Conservation (phyloP, 2,888 invertebrate genomes). For the Chrysina gloriosa region DNA sequence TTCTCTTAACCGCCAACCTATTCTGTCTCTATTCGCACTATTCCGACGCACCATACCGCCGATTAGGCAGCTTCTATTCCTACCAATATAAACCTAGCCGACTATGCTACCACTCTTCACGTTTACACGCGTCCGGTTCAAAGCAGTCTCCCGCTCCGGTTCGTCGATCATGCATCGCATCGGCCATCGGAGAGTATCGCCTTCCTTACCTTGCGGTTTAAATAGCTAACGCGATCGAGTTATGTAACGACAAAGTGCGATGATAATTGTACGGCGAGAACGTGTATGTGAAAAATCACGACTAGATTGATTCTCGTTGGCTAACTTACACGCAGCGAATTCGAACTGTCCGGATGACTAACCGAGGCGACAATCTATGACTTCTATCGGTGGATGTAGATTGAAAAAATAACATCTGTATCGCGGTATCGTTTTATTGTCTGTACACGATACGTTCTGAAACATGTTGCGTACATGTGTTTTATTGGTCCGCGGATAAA, state of each 20-base stretch:
- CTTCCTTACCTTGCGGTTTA: neutral
- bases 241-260: constrained; percentile 6
- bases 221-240: constrained; percentile 20
- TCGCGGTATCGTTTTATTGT: neutral
- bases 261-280: neutral
- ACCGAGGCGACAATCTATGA: neutral
- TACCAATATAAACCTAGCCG: neutral
- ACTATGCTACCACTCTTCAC: no score
- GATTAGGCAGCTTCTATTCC: neutral
- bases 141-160: constrained; percentile 1
- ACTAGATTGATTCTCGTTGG: neutral
- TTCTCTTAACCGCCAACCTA: constrained; percentile 7
- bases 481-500: neutral
- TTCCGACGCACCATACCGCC: neutral
- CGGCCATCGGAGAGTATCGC: neutral
- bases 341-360: constrained; percentile 1
- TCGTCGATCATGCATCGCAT: neutral
- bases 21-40: neutral
- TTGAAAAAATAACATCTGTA: neutral
- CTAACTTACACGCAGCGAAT: neutral
- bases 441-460: neutral
- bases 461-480: neutral
- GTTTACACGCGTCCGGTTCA: neutral
- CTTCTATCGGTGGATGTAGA: neutral
- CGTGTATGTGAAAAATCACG: constrained; percentile 14